Evolutionary conservation across 2,888 invertebrate genomes (phyloP).

Genomic region (Cantharis nigra): DNA sequence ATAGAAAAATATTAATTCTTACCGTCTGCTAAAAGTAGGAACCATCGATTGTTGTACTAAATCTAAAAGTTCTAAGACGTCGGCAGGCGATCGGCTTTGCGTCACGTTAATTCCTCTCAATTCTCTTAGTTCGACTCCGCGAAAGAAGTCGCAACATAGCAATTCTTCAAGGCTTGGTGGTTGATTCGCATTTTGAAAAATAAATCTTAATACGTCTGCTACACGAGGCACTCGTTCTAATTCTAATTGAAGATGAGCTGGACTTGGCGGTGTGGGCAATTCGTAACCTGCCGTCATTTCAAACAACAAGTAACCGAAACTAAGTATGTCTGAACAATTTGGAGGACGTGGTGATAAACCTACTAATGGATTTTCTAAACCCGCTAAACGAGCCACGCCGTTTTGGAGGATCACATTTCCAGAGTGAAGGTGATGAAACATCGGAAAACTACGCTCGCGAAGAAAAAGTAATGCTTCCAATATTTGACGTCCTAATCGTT

Average conservation of each 20-base stretch:
- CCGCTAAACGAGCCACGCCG: constrained; percentile 87
- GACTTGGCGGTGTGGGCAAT: constrained; percentile 74
- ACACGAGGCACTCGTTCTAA: constrained; percentile 75
- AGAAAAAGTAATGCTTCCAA: constrained; percentile 85
- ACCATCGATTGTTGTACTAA: constrained; percentile 45
- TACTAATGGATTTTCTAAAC: constrained; percentile 83
- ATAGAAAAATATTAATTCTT: constrained; percentile 30
- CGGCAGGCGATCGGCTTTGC: constrained; percentile 43
- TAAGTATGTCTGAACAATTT: constrained; percentile 66
- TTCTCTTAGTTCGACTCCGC: constrained; percentile 86
- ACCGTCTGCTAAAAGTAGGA: constrained; percentile 48
- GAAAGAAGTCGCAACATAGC: constrained; percentile 80
- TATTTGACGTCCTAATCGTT: constrained; percentile 85
- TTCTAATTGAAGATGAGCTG: constrained; percentile 72
- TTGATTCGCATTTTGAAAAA: constrained; percentile 64
- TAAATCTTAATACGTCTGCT: constrained; percentile 34
- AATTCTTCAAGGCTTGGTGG: constrained; percentile 83
- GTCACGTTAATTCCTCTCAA: constrained; percentile 82
- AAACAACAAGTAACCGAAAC: constrained; percentile 84
- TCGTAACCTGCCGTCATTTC: constrained; percentile 92
- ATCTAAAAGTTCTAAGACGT: constrained; percentile 49
- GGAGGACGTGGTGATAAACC: constrained; percentile 68
- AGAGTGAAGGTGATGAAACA: constrained; percentile 84
- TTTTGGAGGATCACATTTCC: constrained; percentile 92
- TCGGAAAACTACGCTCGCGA: constrained; percentile 85